Conservation (phyloP, 2,113 vertebrate species). For the Gymnorhina tibicen region DNA sequence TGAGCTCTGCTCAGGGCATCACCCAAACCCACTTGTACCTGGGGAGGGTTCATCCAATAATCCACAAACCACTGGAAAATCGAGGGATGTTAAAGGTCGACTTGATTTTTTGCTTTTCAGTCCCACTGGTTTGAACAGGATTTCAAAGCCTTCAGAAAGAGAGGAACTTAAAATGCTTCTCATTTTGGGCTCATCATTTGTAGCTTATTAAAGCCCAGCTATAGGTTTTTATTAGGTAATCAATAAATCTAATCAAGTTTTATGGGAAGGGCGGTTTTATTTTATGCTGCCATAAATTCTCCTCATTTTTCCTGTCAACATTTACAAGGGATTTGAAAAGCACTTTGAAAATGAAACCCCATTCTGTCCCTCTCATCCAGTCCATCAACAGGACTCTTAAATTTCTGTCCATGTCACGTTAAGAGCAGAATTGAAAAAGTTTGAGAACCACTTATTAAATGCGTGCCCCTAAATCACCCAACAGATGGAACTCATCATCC, state of each 20-base stretch:
- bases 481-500: not conserved
- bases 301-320: conserved; percentile 46
- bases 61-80: not conserved
- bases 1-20: not conserved
- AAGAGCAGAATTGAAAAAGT: not conserved
- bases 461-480: not conserved
- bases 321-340: conserved; percentile 30
- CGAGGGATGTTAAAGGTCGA: not conserved
- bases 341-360: not conserved
- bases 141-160: not conserved
- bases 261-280: conserved; percentile 21
- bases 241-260: conserved; percentile 39
- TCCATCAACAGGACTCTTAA: conserved; percentile 1
- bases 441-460: not conserved
- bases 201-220: conserved; percentile 41
- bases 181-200: not conserved
- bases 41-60: not conserved
- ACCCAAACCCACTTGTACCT: not conserved
- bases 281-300: conserved; percentile 64
- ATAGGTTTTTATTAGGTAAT: conserved; percentile 33
- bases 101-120: not conserved
- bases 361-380: not conserved
- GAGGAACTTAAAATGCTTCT: not conserved
- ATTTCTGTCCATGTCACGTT: not conserved
- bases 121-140: not conserved